Conservation (phyloP, 1,140 invertebrate genomes). For the Steinernema feltiae region DNA sequence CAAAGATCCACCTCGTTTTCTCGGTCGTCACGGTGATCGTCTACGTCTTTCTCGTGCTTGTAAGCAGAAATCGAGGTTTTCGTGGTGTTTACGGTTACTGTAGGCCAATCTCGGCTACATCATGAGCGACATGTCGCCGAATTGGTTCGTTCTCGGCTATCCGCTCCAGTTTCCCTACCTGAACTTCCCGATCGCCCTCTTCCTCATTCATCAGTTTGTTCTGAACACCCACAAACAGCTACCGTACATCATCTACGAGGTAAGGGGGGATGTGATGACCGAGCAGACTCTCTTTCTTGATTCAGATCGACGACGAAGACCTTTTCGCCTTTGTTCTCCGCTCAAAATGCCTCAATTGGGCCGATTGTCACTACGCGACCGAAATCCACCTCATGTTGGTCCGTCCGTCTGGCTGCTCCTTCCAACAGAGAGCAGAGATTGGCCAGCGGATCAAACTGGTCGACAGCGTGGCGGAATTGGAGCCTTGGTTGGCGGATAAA, state of each 20-base stretch:
- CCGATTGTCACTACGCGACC: not conserved
- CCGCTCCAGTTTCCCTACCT: not conserved
- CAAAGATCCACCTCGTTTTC: not conserved
- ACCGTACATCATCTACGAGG: not conserved
- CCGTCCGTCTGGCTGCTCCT: not conserved
- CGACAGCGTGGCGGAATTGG: not conserved
- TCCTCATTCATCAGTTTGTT: not conserved
- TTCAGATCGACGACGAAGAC: not conserved
- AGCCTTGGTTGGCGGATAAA: not conserved
- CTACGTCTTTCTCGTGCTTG: constrained; percentile 1
- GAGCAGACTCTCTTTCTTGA: not conserved
- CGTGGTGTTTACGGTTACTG: not conserved
- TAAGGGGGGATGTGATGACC: not conserved
- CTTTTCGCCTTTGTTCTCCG: not conserved
- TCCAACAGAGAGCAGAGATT: not conserved
- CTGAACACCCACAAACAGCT: not conserved
- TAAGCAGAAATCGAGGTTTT: not conserved
- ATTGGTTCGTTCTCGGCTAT: not conserved
- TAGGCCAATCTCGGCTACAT: not conserved
- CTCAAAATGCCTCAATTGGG: not conserved
- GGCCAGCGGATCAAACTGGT: not conserved
- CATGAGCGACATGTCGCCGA: not conserved
- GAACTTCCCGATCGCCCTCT: not conserved
- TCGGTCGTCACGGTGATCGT: not conserved
- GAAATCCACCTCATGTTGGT: not conserved